A percentile compares a stretch with the other conserved stretches of the same genome.
Conservation (phyloP, 1,140 invertebrate genomes). For the Mycetomoellerius zeteki region DNA sequence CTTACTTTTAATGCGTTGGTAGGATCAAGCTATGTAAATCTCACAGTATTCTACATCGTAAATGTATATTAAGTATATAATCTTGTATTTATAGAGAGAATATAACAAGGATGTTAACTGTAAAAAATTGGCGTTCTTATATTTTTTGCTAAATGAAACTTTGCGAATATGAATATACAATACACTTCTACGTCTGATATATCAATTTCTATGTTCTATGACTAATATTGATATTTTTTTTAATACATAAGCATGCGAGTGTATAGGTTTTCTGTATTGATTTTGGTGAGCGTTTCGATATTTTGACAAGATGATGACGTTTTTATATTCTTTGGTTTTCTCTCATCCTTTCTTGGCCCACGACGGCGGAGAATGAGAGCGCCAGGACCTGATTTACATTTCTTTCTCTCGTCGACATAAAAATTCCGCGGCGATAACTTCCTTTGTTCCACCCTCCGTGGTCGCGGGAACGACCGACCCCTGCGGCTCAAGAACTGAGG, state of each 20-base stretch:
- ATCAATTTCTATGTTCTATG: too few relatives aligned
- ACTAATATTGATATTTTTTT: not conserved
- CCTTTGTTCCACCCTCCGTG: conserved; percentile 85
- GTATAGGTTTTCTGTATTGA: not conserved
- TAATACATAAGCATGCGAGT: not conserved
- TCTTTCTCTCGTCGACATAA: conserved; percentile 85
- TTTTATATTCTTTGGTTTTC: conserved; percentile 53
- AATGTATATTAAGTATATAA: not conserved
- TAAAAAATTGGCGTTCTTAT: not conserved
- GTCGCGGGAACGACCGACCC: conserved; percentile 76
- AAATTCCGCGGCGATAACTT: conserved; percentile 87
- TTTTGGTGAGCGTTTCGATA: conserved; percentile 34
- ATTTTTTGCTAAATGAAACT: not conserved
- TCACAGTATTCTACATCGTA: too few relatives aligned
- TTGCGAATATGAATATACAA: not conserved
- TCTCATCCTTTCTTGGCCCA: conserved; percentile 41
- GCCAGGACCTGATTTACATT: conserved; percentile 85
- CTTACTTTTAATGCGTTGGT: conserved; percentile 1
- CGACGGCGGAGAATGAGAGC: conserved; percentile 69
- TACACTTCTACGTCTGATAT: not conserved
- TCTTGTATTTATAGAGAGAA: not conserved
- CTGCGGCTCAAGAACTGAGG: conserved; percentile 73
- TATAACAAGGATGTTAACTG: not conserved
- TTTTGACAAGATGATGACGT: conserved; percentile 58
- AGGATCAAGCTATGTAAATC: not conserved